Conservation (phyloP, 2,797 vertebrate genomes). For the Jordanella pulchra region DNA sequence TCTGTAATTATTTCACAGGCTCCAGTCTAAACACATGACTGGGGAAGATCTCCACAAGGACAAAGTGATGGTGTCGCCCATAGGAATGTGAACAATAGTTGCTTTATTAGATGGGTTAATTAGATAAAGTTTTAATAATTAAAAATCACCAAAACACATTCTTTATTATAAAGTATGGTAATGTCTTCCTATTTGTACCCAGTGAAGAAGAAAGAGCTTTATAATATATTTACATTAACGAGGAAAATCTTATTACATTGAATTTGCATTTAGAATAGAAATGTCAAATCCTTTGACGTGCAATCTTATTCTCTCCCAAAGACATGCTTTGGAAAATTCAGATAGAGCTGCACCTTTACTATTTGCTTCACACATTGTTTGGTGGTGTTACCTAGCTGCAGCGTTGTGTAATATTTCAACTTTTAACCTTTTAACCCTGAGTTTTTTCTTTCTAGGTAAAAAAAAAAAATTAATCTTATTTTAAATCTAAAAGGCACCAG, state of each 20-base stretch:
- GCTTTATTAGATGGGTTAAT: not conserved
- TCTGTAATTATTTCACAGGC: not conserved
- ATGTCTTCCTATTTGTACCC: not conserved
- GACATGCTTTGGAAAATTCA: not conserved
- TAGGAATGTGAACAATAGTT: not conserved
- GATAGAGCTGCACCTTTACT: not conserved
- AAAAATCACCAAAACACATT: not conserved
- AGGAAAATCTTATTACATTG: not conserved
- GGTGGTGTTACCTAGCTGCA: too few relatives aligned
- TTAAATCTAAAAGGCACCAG: not conserved
- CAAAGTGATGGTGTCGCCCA: not conserved
- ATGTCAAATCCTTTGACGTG: too few relatives aligned
- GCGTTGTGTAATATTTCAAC: too few relatives aligned
- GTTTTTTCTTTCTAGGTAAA: not conserved
- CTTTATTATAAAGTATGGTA: not conserved
- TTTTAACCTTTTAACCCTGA: not conserved
- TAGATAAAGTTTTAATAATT: not conserved
- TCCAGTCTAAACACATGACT: constrained; percentile 1
- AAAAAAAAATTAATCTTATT: not conserved
- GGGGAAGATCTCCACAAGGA: not conserved
- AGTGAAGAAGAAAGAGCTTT: not conserved
- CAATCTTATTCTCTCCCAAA: not conserved
- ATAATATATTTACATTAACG: not conserved
- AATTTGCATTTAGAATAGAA: not conserved
- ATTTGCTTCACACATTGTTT: not conserved